phyloP scores from a whole-genome alignment of 2,797 vertebrate genomes.

The Agapornis canus region DNA sequence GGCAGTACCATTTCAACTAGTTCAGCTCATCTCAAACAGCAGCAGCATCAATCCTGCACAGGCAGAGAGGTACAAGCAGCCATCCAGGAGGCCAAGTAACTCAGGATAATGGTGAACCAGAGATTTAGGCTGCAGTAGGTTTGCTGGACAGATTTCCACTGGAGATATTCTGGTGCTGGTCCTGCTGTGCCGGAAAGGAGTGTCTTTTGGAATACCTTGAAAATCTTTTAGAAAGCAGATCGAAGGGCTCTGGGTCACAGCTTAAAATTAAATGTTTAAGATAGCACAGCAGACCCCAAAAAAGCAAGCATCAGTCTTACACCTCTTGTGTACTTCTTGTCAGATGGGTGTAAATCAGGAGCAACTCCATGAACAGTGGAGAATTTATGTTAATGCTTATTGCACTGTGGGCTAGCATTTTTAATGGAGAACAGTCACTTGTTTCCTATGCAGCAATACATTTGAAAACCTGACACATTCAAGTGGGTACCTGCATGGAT shows the following conservation, averaged over 20 bases:
- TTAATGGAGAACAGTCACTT: background rate
- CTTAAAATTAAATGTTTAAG: background rate
- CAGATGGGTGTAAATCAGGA: background rate
- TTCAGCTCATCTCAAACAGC: background rate
- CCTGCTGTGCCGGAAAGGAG: background rate
- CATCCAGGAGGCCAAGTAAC: background rate
- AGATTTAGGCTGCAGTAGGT: background rate
- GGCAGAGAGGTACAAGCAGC: background rate
- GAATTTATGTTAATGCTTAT: background rate
- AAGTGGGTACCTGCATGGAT: background rate
- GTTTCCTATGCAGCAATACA: background rate
- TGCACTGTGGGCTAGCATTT: background rate
- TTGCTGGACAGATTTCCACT: background rate
- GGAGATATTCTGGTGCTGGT: background rate
- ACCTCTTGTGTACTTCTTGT: background rate
- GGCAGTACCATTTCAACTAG: background rate
- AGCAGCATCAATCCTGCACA: background rate
- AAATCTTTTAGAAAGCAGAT: conserved; percentile 3
- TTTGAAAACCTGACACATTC: background rate
- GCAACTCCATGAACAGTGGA: background rate
- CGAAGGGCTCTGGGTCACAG: conserved; percentile 8
- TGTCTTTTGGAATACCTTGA: background rate
- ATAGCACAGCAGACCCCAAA: background rate
- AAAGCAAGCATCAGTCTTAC: conserved; percentile 17
- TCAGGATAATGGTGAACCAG: background rate